A percentile compares a stretch with the other conserved stretches of the same genome.
Evolutionary conservation across 2,797 vertebrate species (phyloP).

Genomic region (Dipus sagitta): DNA sequence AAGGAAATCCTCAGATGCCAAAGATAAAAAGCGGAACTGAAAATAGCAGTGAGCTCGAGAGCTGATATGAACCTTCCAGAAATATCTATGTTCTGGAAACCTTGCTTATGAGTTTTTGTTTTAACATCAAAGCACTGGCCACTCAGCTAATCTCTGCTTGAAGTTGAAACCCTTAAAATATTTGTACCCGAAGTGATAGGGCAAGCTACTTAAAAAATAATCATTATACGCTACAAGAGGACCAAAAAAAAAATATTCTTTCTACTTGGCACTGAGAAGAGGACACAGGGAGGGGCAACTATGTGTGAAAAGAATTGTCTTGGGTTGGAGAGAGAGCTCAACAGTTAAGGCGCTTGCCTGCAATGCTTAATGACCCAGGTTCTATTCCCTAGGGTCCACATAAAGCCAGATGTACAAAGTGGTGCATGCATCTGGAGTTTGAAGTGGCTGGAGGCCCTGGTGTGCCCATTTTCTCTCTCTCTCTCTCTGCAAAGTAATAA

Average conservation of each 20-base stretch:
- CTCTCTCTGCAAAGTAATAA: too few species aligned
- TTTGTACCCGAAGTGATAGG: background rate
- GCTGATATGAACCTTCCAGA: background rate
- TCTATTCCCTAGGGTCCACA: too few species aligned
- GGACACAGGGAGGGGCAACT: background rate
- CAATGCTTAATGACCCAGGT: too few species aligned
- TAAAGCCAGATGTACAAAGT: too few species aligned
- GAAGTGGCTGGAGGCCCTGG: too few species aligned
- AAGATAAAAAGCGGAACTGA: constrained; percentile 40
- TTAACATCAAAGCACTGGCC: background rate
- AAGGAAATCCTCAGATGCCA: background rate
- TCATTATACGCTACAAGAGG: background rate
- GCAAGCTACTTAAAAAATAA: background rate
- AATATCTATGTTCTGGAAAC: background rate
- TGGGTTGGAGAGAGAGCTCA: too few species aligned
- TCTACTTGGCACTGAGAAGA: background rate
- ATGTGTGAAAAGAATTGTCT: background rate
- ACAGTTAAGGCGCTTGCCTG: too few species aligned
- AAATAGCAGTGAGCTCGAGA: constrained; percentile 17
- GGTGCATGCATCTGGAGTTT: too few species aligned
- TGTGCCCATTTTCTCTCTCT: too few species aligned
- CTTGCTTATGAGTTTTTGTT: constrained; percentile 42
- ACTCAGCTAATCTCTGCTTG: background rate
- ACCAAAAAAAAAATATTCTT: background rate
- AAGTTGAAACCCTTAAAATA: constrained; percentile 35